Evolutionary conservation across 1,140 invertebrate genomes (phyloP), one percentile per base, ranked within the genome.

Genomic region (Tetramorium simillimum): DNA sequence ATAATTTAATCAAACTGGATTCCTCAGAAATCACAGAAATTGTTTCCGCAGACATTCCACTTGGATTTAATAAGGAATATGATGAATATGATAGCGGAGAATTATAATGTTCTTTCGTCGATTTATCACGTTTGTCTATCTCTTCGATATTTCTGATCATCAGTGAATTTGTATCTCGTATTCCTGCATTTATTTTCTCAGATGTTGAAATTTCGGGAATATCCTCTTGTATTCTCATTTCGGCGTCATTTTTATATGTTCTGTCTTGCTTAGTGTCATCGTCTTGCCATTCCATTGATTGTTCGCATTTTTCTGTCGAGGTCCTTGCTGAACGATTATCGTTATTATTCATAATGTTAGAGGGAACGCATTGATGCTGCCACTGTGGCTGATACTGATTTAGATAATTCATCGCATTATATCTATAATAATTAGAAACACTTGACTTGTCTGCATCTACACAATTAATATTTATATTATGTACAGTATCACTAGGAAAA

Each of bases 181-280:
- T 4, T n/a, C 46, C 2, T 51, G 53, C 14, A 53, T 72, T 28
- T 67, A 46, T 5, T 62, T 40, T 0, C 0, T 86, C 18, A 46
- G n/a, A 28, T 28, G 69, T 51, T 65, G 63, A 89, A 16, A 21
- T 62, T 7, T 94, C 92, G 2, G 93, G 92, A 33, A 93, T 92
- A 24, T 93, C 91, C 65, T 90, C 75, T 46, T 70, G 67, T 56
- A 89, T 86, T 58, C 67, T 88, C 6, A 87, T 73, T 51, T 53
- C 33, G 6, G 10, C 89, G 53, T 24, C 91, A 75, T 16, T 40
- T 76, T 88, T 58, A 28, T 16, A 14, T 62, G 49, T 63, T 73
- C 5, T 12, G 6, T 89, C 14, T 2, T 16, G 24, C 33, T 88
- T n/a, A 62, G 43, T 28, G 16, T 58, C 16, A n/a, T 4, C 9